Evolutionary conservation across 37 sponge, comb jelly and placozoan species (phyloP).

Genomic region (Chondrosia reniformis): DNA sequence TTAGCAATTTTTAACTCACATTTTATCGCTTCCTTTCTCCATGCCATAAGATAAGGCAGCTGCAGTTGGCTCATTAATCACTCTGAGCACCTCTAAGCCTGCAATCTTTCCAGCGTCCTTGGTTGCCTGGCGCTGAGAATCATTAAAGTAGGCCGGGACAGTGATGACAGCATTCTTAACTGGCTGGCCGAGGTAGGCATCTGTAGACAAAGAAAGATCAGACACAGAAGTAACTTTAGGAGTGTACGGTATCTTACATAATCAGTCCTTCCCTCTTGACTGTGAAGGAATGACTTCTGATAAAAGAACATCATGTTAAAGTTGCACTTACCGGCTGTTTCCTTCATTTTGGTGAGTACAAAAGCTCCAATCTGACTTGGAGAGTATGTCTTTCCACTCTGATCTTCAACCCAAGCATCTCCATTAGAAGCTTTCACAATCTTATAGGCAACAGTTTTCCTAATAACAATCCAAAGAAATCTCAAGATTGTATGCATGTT

Average conservation of each 20-base stretch:
- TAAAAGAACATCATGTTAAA: too few relatives aligned
- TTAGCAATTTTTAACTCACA: slow-evolving; percentile 38
- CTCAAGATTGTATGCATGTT: neutral
- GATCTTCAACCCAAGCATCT: slow-evolving; percentile 95
- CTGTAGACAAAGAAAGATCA: slow-evolving; percentile 30
- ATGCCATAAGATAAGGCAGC: slow-evolving; percentile 97
- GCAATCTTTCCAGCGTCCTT: slow-evolving; percentile 99
- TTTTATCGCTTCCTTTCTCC: slow-evolving; percentile 82
- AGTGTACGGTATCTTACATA: too few relatives aligned
- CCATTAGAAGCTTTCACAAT: slow-evolving; percentile 92
- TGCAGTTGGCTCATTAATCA: slow-evolving; percentile 99
- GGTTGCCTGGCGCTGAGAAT: slow-evolving; percentile 99
- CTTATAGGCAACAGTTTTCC: slow-evolving; percentile 80
- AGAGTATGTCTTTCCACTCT: slow-evolving; percentile 88
- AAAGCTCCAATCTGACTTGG: slow-evolving; percentile 98
- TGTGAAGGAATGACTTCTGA: too few relatives aligned
- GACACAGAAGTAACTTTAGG: neutral
- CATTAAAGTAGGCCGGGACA: slow-evolving; percentile 99
- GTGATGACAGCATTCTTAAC: slow-evolving; percentile 95
- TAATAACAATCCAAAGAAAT: slow-evolving; percentile 15
- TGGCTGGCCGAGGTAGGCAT: slow-evolving; percentile 76
- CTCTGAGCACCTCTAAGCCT: slow-evolving; percentile 92
- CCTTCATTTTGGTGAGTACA: slow-evolving; percentile 97
- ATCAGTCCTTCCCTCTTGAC: neutral
- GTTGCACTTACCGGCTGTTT: slow-evolving; percentile 89